Evolutionary conservation across 2,888 invertebrate genomes (phyloP).

Genomic region (Boloria euphrosyne): DNA sequence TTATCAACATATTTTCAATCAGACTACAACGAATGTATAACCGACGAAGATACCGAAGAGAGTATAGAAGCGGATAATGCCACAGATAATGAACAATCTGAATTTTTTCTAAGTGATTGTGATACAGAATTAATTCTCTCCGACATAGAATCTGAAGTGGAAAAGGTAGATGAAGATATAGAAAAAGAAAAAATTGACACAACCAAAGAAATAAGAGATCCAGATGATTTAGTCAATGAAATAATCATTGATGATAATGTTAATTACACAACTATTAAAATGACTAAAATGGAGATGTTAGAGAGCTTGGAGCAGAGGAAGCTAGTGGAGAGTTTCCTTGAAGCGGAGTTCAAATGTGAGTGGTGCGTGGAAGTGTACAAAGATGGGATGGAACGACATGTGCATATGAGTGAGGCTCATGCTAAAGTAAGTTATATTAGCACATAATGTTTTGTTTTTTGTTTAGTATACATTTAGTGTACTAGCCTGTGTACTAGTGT

Average conservation of each 20-base stretch:
- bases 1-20: not conserved
- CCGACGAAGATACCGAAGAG: not conserved
- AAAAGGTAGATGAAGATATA: not conserved
- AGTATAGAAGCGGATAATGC: not conserved
- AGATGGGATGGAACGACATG: conserved; percentile 19
- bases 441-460: no score
- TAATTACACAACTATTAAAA: conserved; percentile 8
- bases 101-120: not conserved
- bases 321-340: conserved; percentile 1
- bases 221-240: not conserved
- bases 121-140: not conserved
- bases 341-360: conserved; percentile 22
- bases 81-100: not conserved
- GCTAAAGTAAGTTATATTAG: conserved; percentile 5
- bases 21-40: not conserved
- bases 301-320: conserved; percentile 10
- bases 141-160: not conserved
- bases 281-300: conserved; percentile 18
- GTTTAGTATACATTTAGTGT: no score
- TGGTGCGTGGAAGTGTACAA: conserved; percentile 21
- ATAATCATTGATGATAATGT: conserved; percentile 3
- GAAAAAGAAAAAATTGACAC: not conserved
- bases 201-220: not conserved
- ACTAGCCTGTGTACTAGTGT: no score
- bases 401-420: conserved; percentile 23